Conservation (phyloP, 2,797 vertebrate genomes). For the Chelonia mydas region DNA sequence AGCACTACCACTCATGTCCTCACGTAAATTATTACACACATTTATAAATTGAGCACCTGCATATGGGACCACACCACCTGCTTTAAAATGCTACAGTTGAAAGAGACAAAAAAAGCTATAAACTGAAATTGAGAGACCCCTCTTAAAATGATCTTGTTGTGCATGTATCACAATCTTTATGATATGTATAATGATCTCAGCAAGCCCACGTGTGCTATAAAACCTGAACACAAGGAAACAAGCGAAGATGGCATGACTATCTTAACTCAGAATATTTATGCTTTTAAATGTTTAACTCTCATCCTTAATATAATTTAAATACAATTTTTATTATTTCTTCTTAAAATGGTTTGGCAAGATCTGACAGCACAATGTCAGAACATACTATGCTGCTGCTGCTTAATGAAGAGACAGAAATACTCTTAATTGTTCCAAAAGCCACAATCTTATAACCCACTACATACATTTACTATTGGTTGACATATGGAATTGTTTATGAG, state of each 20-base stretch:
- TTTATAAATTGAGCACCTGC: background rate
- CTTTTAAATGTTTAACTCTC: background rate
- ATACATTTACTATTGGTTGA: background rate
- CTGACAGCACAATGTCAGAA: background rate
- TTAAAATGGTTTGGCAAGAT: background rate
- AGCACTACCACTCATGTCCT: background rate
- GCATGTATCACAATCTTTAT: background rate
- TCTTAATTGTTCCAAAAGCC: fast-evolving
- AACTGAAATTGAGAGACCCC: constrained; percentile 3
- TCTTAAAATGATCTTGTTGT: background rate
- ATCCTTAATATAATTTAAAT: background rate
- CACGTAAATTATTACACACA: background rate
- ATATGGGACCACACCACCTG: background rate
- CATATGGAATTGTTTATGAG: fast-evolving
- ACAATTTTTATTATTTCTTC: background rate
- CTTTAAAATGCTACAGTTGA: constrained; percentile 15
- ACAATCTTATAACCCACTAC: background rate
- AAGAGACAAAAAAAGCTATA: constrained; percentile 26
- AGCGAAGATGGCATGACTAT: background rate
- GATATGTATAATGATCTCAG: background rate
- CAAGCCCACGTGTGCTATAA: background rate
- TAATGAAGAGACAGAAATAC: background rate
- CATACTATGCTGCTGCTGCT: background rate
- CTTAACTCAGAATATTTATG: background rate
- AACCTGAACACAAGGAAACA: background rate